Percentiles rank a stretch among this genome's conserved stretches.
These are phyloP conservation scores for Colius striatus DNA, from an alignment of 2,113 vertebrate genomes.

Conservation along the genomic window DNA sequence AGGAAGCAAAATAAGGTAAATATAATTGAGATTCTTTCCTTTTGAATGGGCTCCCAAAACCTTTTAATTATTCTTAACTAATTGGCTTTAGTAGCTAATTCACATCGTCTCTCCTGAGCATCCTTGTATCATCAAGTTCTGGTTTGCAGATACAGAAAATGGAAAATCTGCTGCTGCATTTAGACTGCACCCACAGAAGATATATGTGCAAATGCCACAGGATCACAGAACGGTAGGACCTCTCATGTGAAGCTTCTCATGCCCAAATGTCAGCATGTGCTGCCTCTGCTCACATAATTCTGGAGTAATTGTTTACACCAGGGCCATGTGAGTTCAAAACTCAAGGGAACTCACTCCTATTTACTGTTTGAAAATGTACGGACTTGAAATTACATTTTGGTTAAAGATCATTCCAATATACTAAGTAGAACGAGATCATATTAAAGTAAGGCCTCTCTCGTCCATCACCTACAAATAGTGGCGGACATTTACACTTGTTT, in stretches of 20 bases:
- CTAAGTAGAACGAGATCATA: not conserved
- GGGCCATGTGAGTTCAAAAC: not conserved
- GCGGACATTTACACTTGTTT: not conserved
- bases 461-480: not conserved
- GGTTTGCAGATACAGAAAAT: not conserved
- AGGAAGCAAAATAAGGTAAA: not conserved
- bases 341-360: not conserved
- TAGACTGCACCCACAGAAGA: not conserved
- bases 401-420: not conserved
- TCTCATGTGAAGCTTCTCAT: not conserved
- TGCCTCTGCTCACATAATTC: not conserved
- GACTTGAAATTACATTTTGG: not conserved
- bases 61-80: not conserved
- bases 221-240: no score
- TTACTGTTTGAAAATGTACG: not conserved
- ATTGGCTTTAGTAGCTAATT: not conserved
- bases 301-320: not conserved
- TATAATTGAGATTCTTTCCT: not conserved
- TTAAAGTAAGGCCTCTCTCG: not conserved
- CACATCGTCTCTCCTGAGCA: not conserved
- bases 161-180: not conserved
- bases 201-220: not conserved
- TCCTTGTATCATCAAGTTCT: not conserved
- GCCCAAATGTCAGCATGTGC: not conserved
- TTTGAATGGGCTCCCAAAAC: not conserved